Conservation (phyloP, 2,888 invertebrate genomes). For the Nymphalis polychloros region DNA sequence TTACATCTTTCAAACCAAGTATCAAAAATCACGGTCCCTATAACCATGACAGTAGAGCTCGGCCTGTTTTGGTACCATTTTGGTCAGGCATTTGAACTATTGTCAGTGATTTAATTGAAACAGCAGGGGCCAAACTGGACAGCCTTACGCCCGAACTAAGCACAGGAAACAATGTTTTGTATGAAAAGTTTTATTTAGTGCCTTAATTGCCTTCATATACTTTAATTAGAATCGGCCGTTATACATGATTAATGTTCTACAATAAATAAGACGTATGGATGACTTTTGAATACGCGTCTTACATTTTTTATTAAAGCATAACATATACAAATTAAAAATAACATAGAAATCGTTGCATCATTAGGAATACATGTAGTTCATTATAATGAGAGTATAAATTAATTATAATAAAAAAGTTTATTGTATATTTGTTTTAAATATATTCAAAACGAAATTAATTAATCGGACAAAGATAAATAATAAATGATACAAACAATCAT, state of each 20-base stretch:
- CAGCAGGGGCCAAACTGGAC: constrained; percentile 70
- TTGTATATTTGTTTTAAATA: neutral
- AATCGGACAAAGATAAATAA: constrained; percentile 16
- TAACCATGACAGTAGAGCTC: constrained; percentile 49
- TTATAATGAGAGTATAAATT: neutral
- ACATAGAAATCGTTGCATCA: constrained; percentile 1
- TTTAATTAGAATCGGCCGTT: constrained; percentile 69
- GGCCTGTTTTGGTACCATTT: constrained; percentile 72
- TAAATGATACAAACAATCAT: constrained; percentile 40
- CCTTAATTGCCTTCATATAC: constrained; percentile 73
- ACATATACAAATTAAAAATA: neutral
- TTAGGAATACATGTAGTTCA: constrained; percentile 3
- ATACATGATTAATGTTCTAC: constrained; percentile 66
- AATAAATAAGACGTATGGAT: constrained; percentile 51
- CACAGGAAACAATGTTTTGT: constrained; percentile 76
- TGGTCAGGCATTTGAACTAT: constrained; percentile 74
- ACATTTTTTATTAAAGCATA: constrained; percentile 3
- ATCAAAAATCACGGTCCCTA: constrained; percentile 51
- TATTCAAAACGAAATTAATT: constrained; percentile 7
- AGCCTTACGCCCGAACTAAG: constrained; percentile 54
- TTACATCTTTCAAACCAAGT: too few relatives aligned
- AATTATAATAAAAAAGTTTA: neutral
- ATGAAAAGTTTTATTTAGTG: constrained; percentile 70
- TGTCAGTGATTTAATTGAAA: constrained; percentile 81
- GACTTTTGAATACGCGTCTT: constrained; percentile 9